Evolutionary conservation across 2,888 invertebrate genomes (phyloP).

Genomic region (Allygus modestus): DNA sequence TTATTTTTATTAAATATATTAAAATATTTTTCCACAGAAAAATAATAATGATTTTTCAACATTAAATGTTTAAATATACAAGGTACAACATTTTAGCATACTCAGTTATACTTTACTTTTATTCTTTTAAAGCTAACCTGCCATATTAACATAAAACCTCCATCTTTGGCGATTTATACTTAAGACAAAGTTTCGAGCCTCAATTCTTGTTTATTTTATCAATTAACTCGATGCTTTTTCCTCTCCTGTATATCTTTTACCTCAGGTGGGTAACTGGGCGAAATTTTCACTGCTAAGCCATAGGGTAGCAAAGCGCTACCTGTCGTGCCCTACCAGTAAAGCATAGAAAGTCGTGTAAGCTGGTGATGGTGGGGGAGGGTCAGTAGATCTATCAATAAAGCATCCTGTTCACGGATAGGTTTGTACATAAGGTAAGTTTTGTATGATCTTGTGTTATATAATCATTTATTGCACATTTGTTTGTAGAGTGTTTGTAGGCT

Average conservation of each 20-base stretch:
- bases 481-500: conserved; percentile 62
- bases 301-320: too few relatives aligned
- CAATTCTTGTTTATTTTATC: not conserved
- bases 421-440: conserved; percentile 63
- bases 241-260: conserved; percentile 24
- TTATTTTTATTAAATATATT: too few relatives aligned
- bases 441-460: conserved; percentile 55
- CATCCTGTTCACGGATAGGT: conserved; percentile 48
- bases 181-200: conserved; percentile 59
- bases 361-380: conserved; percentile 48
- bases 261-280: not conserved
- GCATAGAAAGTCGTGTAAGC: not conserved
- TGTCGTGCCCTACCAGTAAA: too few relatives aligned
- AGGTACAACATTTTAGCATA: too few relatives aligned
- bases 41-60: too few relatives aligned
- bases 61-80: too few relatives aligned
- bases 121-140: too few relatives aligned
- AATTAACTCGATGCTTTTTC: conserved; percentile 6
- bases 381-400: conserved; percentile 60
- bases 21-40: too few relatives aligned
- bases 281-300: not conserved
- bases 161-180: conserved; percentile 55
- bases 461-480: conserved; percentile 59
- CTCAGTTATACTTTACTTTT: too few relatives aligned
- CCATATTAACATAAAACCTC: not conserved